Conservation (phyloP, 2,113 vertebrate species). For the Arothron firmamentum region DNA sequence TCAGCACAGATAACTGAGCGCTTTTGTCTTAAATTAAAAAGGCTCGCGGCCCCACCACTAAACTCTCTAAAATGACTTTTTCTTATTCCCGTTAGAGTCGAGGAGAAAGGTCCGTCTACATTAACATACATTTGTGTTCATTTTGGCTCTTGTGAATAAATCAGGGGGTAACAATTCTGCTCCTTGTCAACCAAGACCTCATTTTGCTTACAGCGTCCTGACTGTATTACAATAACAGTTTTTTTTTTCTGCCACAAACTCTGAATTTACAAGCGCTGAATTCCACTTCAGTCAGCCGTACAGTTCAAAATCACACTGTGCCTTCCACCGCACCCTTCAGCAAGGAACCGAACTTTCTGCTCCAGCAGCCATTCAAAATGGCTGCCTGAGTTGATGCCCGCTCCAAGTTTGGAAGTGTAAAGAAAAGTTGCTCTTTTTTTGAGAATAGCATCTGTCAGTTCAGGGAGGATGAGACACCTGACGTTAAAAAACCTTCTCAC, state of each 20-base stretch:
- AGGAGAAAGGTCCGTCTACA: slow-evolving; percentile 55
- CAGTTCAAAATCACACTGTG: too few species aligned
- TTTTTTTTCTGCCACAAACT: too few species aligned
- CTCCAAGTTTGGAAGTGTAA: neutral
- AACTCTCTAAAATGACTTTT: slow-evolving; percentile 66
- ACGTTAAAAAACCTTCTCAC: neutral
- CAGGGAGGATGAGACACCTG: neutral
- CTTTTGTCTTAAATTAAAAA: slow-evolving; percentile 76
- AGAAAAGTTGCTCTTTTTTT: slow-evolving; percentile 19
- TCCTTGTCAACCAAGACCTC: slow-evolving; percentile 18
- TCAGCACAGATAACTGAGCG: slow-evolving; percentile 63
- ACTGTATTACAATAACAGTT: neutral
- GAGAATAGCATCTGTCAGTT: slow-evolving; percentile 8
- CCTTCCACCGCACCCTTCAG: too few species aligned
- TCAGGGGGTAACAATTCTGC: slow-evolving; percentile 15
- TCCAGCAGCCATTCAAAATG: too few species aligned
- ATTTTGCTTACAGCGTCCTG: neutral
- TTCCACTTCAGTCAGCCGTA: neutral
- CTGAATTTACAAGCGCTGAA: too few species aligned
- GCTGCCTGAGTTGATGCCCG: too few species aligned
- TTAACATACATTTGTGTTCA: slow-evolving; percentile 62
- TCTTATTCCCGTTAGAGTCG: slow-evolving; percentile 61
- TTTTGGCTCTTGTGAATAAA: slow-evolving; percentile 40
- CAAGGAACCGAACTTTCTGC: neutral
- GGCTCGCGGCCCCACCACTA: slow-evolving; percentile 60